Conservation (phyloP, 2,797 vertebrate species). For the Anableps anableps region DNA sequence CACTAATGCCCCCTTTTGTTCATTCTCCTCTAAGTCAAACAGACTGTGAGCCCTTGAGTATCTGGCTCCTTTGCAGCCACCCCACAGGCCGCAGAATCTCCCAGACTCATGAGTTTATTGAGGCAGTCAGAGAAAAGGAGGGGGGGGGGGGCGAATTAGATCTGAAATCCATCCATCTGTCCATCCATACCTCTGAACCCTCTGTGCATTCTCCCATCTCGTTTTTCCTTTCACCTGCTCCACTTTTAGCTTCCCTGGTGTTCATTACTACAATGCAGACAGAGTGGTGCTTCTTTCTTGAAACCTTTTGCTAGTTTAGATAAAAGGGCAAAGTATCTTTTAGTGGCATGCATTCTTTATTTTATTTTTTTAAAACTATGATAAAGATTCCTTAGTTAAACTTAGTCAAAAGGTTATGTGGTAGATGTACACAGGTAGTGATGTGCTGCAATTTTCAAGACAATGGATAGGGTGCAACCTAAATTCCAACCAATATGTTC, state of each 20-base stretch:
- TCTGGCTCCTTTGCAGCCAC: constrained; percentile 44
- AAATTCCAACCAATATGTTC: constrained; percentile 7
- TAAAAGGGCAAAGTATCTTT: constrained; percentile 32
- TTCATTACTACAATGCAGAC: constrained; percentile 20
- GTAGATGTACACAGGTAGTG: neutral
- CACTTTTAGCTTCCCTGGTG: constrained; percentile 43
- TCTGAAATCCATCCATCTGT: constrained; percentile 59
- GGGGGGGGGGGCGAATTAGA: constrained; percentile 59
- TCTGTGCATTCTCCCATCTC: constrained; percentile 39
- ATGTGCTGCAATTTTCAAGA: constrained; percentile 14
- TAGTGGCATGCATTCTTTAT: constrained; percentile 9
- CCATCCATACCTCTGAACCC: constrained; percentile 28
- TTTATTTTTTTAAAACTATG: neutral
- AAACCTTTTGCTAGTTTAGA: constrained; percentile 18
- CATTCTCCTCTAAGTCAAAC: constrained; percentile 40
- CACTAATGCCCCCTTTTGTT: constrained; percentile 38
- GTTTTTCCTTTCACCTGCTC: constrained; percentile 62
- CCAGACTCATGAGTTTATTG: constrained; percentile 30
- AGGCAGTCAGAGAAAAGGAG: constrained; percentile 35
- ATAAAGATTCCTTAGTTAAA: neutral
- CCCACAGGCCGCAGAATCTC: constrained; percentile 43
- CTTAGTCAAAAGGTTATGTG: constrained; percentile 19
- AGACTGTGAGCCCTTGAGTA: constrained; percentile 41
- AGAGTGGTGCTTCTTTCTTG: constrained; percentile 24
- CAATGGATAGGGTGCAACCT: neutral